Conservation (phyloP, 2,888 invertebrate species). For the Eucriotettix oculatus region DNA sequence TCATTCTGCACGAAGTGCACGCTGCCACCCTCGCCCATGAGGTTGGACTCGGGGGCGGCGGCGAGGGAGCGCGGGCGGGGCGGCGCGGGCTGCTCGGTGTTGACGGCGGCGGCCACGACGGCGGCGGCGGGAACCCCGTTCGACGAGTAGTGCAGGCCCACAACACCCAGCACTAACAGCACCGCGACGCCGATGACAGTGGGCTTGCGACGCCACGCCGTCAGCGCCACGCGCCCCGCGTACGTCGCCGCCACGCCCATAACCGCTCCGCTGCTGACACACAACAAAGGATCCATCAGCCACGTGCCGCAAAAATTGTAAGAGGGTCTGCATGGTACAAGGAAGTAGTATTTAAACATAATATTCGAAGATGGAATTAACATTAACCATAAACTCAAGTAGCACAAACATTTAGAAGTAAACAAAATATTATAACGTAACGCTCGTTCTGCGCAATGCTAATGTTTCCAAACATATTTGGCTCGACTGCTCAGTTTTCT, state of each 20-base stretch:
- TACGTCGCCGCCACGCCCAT: constrained; percentile 16
- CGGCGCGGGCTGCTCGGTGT: background rate
- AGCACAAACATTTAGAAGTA: too few species aligned
- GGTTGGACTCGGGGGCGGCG: background rate
- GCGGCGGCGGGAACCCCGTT: constrained; percentile 13
- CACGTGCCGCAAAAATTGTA: too few species aligned
- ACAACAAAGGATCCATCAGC: too few species aligned
- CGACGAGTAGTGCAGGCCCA: constrained; percentile 27
- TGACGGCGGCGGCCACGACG: background rate
- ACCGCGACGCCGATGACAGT: constrained; percentile 26
- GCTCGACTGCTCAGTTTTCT: too few species aligned
- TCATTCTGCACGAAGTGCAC: constrained; percentile 10
- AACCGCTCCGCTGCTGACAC: too few species aligned
- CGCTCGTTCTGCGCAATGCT: too few species aligned
- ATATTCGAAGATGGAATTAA: too few species aligned
- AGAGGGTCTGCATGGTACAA: too few species aligned
- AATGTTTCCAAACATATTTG: too few species aligned
- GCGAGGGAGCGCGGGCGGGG: background rate
- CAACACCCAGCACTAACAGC: constrained; percentile 25
- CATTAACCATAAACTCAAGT: too few species aligned
- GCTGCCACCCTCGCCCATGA: constrained; percentile 3
- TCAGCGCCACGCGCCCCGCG: constrained; percentile 27
- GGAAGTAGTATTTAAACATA: too few species aligned
- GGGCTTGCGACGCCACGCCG: constrained; percentile 32
- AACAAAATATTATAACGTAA: too few species aligned